A percentile compares a stretch with the other conserved stretches of the same genome.
Evolutionary conservation across 2,797 vertebrate genomes (phyloP).

Genomic region (Tokudaia tokunoshimensis): DNA sequence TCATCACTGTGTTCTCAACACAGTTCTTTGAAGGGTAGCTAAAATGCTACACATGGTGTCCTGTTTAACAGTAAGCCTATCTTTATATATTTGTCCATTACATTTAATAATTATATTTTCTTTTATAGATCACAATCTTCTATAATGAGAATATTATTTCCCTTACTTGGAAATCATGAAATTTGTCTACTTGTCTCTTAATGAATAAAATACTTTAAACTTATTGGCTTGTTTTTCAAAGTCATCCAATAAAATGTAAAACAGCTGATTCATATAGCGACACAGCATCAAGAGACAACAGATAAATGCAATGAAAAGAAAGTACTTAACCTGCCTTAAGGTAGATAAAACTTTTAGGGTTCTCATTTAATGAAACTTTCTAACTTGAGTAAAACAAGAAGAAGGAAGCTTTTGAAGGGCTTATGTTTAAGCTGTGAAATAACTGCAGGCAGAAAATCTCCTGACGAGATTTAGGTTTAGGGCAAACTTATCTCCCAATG

Average conservation of each 20-base stretch:
- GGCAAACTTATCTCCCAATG: neutral
- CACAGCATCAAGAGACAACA: neutral
- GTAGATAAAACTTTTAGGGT: conserved; percentile 52
- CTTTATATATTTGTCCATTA: neutral
- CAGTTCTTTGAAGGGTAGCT: neutral
- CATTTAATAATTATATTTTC: neutral
- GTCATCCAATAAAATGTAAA: neutral
- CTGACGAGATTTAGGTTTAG: neutral
- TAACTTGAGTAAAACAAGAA: conserved; percentile 40
- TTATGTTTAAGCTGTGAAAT: conserved; percentile 59
- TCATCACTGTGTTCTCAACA: neutral
- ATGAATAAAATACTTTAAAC: neutral
- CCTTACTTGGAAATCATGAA: conserved; percentile 19
- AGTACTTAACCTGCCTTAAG: conserved; percentile 50
- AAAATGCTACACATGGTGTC: neutral
- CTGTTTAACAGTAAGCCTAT: neutral
- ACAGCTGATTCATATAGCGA: neutral
- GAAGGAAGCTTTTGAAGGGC: conserved; percentile 17
- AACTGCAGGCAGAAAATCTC: neutral
- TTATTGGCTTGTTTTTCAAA: conserved; percentile 42
- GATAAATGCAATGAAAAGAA: conserved; percentile 5
- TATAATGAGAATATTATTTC: conserved; percentile 6
- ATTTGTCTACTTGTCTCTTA: conserved; percentile 59
- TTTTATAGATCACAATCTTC: neutral
- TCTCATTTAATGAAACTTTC: conserved; percentile 51